Evolutionary conservation across 2,888 invertebrate genomes (phyloP).

Genomic region (Ophion obscuratus): DNA sequence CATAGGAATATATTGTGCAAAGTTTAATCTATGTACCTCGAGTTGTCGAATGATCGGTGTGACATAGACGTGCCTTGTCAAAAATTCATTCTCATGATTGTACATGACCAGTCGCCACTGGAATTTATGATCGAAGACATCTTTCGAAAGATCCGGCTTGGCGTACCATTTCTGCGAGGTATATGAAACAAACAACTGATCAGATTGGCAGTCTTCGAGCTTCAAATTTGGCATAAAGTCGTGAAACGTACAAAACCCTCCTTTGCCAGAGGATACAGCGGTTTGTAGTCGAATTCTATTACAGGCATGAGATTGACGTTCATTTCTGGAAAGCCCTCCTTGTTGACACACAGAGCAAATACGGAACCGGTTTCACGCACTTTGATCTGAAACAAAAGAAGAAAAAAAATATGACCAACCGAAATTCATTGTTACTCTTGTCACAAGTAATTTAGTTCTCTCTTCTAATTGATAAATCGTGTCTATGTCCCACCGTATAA

Average conservation of each 20-base stretch:
- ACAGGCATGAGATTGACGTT: slow-evolving; percentile 86
- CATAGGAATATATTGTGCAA: no score
- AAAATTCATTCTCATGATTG: slow-evolving; percentile 85
- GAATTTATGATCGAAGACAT: slow-evolving; percentile 71
- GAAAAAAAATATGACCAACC: background rate
- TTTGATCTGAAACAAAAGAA: slow-evolving; percentile 75
- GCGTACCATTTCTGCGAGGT: slow-evolving; percentile 83
- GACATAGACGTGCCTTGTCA: slow-evolving; percentile 78
- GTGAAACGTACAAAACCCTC: slow-evolving; percentile 16
- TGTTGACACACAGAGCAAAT: slow-evolving; percentile 85
- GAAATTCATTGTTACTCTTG: background rate
- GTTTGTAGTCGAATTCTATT: slow-evolving; percentile 84
- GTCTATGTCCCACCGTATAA: slow-evolving; percentile 22
- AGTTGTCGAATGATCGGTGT: slow-evolving; percentile 74
- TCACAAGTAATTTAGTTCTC: no score
- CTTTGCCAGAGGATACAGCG: slow-evolving; percentile 80
- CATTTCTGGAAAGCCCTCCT: slow-evolving; percentile 78
- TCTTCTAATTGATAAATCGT: no score
- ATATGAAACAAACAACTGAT: slow-evolving; percentile 61
- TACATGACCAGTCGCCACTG: slow-evolving; percentile 87
- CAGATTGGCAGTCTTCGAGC: background rate
- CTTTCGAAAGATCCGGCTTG: slow-evolving; percentile 83
- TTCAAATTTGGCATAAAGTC: background rate
- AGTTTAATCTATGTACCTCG: slow-evolving; percentile 70
- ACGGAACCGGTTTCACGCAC: slow-evolving; percentile 86